These are phyloP conservation scores for Acanthococcus lagerstroemiae DNA, from an alignment of 2,888 invertebrate species.

Conservation along the genomic window DNA sequence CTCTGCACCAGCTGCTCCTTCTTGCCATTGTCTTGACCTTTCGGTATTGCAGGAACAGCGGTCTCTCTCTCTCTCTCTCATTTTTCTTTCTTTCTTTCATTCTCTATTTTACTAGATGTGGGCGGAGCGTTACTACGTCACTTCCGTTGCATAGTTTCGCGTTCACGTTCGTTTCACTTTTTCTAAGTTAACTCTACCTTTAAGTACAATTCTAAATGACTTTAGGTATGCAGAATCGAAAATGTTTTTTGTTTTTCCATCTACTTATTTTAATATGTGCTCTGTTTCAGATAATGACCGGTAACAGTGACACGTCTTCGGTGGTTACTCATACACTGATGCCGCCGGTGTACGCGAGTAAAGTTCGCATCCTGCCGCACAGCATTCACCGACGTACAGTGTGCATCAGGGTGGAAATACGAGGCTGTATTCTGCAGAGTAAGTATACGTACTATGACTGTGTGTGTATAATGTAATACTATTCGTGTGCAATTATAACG, in stretches of 20 bases:
- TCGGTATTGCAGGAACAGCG: too few relatives aligned
- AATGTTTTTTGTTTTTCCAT: not conserved
- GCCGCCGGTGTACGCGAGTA: constrained; percentile 60
- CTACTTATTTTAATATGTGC: not conserved
- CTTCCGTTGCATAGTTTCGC: not conserved
- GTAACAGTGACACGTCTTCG: constrained; percentile 63
- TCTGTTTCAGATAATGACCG: constrained; percentile 53
- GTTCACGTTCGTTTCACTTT: not conserved
- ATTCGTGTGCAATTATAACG: too few relatives aligned
- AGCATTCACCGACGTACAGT: constrained; percentile 60
- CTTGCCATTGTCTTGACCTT: too few relatives aligned
- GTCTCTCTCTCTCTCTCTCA: too few relatives aligned
- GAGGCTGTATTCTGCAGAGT: constrained; percentile 61
- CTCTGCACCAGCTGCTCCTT: too few relatives aligned
- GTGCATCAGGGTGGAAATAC: constrained; percentile 63
- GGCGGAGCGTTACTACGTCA: too few relatives aligned
- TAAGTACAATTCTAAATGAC: too few relatives aligned
- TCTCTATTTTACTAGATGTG: too few relatives aligned
- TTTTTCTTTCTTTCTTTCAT: too few relatives aligned
- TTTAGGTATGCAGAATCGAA: too few relatives aligned
- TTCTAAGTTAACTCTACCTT: too few relatives aligned
- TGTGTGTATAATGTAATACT: not conserved
- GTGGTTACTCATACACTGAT: constrained; percentile 56
- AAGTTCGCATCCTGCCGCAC: constrained; percentile 61
- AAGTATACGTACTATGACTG: constrained; percentile 38